Conservation (phyloP, 2,888 invertebrate genomes). For the Brachycybe producta region DNA sequence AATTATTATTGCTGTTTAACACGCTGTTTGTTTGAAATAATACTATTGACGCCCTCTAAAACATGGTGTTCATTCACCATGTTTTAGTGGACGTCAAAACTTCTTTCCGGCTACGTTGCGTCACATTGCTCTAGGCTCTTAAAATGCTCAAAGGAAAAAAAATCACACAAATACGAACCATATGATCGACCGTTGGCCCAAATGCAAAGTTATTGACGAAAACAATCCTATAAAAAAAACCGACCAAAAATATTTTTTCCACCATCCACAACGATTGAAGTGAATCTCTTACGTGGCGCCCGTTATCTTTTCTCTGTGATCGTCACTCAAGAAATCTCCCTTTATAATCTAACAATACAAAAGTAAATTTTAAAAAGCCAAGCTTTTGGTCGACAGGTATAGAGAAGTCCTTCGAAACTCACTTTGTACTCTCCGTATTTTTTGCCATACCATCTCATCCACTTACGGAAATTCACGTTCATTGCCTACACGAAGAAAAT, state of each 20-base stretch:
- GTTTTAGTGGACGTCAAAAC: no score
- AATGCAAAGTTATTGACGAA: conserved; percentile 99
- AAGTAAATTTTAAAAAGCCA: conserved; percentile 37
- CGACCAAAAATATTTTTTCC: no score
- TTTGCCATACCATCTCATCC: conserved; percentile 99
- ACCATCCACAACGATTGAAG: no score
- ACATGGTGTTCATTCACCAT: no score
- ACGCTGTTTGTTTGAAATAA: no score
- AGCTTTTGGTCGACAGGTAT: conserved; percentile 6
- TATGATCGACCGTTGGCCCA: conserved; percentile 90
- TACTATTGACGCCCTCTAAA: no score
- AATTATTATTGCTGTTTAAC: no score
- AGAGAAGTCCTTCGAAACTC: conserved; percentile 11
- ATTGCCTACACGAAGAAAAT: conserved; percentile 48
- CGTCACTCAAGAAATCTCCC: conserved; percentile 87
- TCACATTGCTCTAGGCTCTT: no score
- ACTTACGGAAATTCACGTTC: conserved; percentile 78
- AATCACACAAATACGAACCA: conserved; percentile 29
- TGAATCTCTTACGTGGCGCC: conserved; percentile 57
- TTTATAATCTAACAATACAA: conserved; percentile 44
- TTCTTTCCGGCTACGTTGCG: no score
- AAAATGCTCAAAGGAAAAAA: no score
- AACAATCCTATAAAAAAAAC: conserved; percentile 48
- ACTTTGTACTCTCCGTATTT: conserved; percentile 79
- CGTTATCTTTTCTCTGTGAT: conserved; percentile 86